Evolutionary conservation across 2,797 vertebrate species (phyloP).

Genomic region (Onychomys leucogaster): DNA sequence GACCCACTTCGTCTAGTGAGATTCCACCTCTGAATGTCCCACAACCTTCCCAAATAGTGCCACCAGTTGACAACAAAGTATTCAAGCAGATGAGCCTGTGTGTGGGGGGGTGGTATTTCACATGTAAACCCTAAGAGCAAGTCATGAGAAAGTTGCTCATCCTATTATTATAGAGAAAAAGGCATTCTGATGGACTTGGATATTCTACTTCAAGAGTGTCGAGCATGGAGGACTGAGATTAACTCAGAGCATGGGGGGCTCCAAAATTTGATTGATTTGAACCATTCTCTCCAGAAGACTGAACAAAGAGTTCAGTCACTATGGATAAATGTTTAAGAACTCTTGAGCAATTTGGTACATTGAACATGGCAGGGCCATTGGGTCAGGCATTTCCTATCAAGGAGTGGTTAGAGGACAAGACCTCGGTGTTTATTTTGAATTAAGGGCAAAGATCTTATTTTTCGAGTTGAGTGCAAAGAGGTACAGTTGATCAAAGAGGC

Average conservation of each 20-base stretch:
- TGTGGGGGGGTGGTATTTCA: neutral
- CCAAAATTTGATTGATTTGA: neutral
- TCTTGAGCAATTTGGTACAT: neutral
- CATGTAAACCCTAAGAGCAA: neutral
- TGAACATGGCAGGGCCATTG: neutral
- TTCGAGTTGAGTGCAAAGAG: neutral
- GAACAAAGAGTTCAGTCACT: neutral
- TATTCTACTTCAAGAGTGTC: neutral
- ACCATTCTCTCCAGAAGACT: neutral
- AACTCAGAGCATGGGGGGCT: neutral
- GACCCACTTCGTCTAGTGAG: neutral
- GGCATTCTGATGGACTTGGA: neutral
- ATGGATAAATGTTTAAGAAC: neutral
- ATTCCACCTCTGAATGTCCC: neutral
- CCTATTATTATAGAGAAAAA: neutral
- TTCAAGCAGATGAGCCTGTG: neutral
- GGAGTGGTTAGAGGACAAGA: neutral
- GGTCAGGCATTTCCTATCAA: neutral
- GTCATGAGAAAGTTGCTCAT: neutral
- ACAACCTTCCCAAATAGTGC: neutral
- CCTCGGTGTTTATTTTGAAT: neutral
- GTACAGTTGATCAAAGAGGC: neutral
- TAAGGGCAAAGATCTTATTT: constrained; percentile 36
- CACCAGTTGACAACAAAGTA: neutral
- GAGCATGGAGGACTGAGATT: neutral